Percentiles rank a stretch among this genome's conserved stretches.
phyloP scores from a whole-genome alignment of 2,113 vertebrate species.

The Lasiurus cinereus region DNA sequence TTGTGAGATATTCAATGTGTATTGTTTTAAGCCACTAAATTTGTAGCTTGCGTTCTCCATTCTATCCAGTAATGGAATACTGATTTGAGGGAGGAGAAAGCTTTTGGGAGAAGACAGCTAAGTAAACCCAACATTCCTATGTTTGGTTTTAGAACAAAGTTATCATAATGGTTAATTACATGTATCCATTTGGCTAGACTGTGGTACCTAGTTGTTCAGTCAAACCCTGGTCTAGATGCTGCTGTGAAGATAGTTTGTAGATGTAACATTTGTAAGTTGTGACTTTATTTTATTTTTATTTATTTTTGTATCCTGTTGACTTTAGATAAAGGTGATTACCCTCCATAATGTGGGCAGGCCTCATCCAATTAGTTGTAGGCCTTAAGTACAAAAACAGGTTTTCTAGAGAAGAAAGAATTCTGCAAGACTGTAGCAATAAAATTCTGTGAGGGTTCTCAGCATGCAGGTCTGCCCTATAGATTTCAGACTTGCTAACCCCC shows the following conservation, averaged over 20 bases:
- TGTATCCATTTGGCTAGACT: neutral
- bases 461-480: too few relatives aligned
- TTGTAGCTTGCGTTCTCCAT: neutral
- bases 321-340: neutral
- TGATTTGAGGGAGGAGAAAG: neutral
- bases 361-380: neutral
- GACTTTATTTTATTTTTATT: neutral
- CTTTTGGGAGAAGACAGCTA: neutral
- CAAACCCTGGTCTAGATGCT: neutral
- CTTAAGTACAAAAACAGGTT: slow-evolving; percentile 8
- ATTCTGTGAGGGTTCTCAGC: neutral
- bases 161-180: neutral
- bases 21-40: neutral
- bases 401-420: neutral
- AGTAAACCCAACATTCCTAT: neutral
- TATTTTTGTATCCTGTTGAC: neutral
- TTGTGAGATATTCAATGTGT: neutral
- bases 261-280: neutral
- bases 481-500: neutral
- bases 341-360: neutral
- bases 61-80: neutral
- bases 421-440: neutral
- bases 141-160: neutral
- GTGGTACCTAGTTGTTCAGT: neutral
- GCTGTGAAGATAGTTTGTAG: neutral